phyloP scores from a whole-genome alignment of 2,113 vertebrate species.

The Saiga tatarica region DNA sequence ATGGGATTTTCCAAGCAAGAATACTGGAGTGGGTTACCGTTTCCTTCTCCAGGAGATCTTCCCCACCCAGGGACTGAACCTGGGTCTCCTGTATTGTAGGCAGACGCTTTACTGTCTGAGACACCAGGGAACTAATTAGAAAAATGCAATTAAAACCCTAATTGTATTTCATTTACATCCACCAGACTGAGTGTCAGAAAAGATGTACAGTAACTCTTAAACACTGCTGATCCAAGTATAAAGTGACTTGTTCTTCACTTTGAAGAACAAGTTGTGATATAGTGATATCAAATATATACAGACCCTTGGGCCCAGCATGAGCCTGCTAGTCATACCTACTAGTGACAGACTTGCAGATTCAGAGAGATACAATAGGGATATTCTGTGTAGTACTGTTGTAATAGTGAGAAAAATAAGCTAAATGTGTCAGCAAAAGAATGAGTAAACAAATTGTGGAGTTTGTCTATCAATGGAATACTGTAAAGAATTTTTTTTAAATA shows the following conservation, averaged over 20 bases:
- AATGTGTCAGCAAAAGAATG: not conserved
- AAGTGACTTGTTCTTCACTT: not conserved
- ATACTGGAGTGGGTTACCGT: not conserved
- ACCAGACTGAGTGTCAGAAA: not conserved
- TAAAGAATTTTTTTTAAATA: not conserved
- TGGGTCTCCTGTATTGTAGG: not conserved
- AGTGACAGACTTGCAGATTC: not conserved
- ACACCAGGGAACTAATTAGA: not conserved
- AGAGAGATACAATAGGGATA: not conserved
- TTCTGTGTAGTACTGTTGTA: not conserved
- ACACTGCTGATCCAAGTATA: not conserved
- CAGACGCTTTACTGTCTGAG: not conserved
- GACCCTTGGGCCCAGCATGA: not conserved
- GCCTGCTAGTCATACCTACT: not conserved
- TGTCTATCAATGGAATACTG: not conserved
- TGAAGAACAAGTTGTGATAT: slow-evolving; percentile 5
- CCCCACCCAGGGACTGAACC: not conserved
- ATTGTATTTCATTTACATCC: slow-evolving; percentile 23
- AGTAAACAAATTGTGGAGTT: not conserved
- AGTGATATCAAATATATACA: not conserved
- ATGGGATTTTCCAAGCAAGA: not conserved
- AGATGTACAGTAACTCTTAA: not conserved
- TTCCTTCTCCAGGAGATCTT: not conserved
- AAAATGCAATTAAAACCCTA: slow-evolving; percentile 30
- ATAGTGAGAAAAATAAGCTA: slow-evolving; percentile 4